Evolutionary conservation across 2,797 vertebrate species (phyloP), one percentile per base, ranked within the genome.

Genomic region (Microctenopoma lineatum): DNA sequence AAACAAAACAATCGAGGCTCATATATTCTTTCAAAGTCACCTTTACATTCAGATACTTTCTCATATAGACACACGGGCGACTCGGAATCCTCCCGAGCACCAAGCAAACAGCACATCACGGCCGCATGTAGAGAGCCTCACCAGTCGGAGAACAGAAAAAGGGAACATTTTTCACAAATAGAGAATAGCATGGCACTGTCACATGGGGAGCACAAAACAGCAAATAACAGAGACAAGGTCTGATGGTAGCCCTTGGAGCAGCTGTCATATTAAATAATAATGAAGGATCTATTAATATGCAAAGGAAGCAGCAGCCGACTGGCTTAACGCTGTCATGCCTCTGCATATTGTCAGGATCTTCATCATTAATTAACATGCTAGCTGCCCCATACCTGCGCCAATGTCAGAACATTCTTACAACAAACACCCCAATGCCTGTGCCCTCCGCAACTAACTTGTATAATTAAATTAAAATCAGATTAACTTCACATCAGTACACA

Each of bases 201-300:
- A 93, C 89, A 93, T 79, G 86, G 88, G 89, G 92, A 90, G 89
- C 91, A 92, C 91, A 91, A 93, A 94, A 94, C 91, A 93, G 93
- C 93, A 94, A 94, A 94, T 95, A 95, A 94, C 92, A 90, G 92
- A 93, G 91, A 94, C 87, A 88, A 92, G 94, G 94, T 94, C 93
- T 93, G 94, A 95, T 92, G 93, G 90, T 93, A 93, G 94, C 94
- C 94, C 94, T 95, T 88, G 91, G 93, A 95, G 94, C 94, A 94
- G 94, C 94, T 95, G 94, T 95, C 94, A 95, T 94, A 95, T 95
- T 94, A 95, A 95, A 95, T 95, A 95, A 95, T 95, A 95, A 95
- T 95, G 94, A 95, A 94, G 92, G 92, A 93, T 95, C 94, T 95
- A 95, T 95, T 95, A 95, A 95, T 95, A 95, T 95, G 94, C 94